Conservation (phyloP, 2,888 invertebrate species). For the Nomada goodeniana region DNA sequence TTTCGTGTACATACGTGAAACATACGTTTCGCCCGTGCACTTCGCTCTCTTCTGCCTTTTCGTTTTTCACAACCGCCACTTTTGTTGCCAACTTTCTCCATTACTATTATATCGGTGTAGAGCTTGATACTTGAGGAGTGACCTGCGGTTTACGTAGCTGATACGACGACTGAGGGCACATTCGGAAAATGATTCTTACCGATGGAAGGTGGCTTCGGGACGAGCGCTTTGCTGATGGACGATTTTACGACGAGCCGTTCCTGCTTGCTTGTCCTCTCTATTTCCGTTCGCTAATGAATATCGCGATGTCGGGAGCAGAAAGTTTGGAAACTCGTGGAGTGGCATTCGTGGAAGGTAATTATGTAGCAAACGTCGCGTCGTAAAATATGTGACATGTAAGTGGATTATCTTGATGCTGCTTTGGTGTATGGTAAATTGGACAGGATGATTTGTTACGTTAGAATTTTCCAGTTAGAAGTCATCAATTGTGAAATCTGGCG, state of each 20-base stretch:
- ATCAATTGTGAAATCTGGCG: no score
- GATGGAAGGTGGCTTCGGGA: background rate
- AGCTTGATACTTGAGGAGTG: background rate
- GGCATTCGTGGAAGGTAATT: no score
- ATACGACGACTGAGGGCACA: background rate
- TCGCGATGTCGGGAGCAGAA: no score
- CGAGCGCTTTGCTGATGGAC: background rate
- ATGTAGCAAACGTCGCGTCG: no score
- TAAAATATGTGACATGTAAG: no score
- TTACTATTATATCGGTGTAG: background rate
- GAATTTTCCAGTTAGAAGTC: no score
- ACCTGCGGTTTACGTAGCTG: background rate
- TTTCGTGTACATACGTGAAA: conserved; percentile 38
- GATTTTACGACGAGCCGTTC: background rate
- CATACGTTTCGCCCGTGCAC: background rate
- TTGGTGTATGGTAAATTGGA: no score
- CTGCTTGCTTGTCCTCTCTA: no score
- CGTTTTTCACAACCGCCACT: background rate
- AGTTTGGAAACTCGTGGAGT: no score
- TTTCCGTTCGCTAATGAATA: background rate
- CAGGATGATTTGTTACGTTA: no score
- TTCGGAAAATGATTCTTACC: background rate
- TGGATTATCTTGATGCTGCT: no score
- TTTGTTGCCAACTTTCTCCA: background rate
- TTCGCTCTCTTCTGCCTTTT: background rate